Evolutionary conservation across 2,797 vertebrate species (phyloP).

Genomic region (Pelochelys cantorii): DNA sequence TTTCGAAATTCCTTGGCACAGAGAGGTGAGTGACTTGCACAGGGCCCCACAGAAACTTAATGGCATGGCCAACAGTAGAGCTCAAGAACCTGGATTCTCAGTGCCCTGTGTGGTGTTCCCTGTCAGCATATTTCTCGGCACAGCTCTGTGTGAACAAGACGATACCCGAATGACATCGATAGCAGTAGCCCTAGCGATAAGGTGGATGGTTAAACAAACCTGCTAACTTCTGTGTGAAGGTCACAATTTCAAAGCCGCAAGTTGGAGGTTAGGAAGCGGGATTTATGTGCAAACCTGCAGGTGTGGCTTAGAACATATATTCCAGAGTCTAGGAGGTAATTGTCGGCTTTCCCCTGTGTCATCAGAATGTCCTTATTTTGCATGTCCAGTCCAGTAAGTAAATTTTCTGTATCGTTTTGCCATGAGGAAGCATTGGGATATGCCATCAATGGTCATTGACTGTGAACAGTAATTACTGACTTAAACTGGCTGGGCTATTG

Average conservation of each 20-base stretch:
- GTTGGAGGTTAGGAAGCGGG: fast-evolving
- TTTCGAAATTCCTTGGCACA: background rate
- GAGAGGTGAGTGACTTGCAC: background rate
- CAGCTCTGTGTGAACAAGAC: background rate
- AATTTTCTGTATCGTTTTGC: fast-evolving
- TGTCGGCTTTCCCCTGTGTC: fast-evolving
- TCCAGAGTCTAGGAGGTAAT: background rate
- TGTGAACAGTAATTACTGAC: background rate
- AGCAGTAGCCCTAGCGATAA: fast-evolving
- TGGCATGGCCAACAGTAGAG: background rate
- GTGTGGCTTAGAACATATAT: fast-evolving
- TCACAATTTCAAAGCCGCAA: fast-evolving
- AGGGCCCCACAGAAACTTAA: background rate
- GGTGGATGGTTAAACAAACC: fast-evolving
- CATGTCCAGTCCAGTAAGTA: fast-evolving
- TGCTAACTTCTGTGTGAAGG: fast-evolving
- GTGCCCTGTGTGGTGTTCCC: background rate
- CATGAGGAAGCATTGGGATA: background rate
- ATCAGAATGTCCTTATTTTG: fast-evolving
- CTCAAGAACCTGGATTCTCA: background rate
- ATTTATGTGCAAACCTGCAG: fast-evolving
- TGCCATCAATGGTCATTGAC: fast-evolving
- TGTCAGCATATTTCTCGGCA: fast-evolving
- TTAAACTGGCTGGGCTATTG: background rate
- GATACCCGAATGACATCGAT: background rate